Percentiles rank a stretch among this genome's conserved stretches.
phyloP scores from a whole-genome alignment of 2,888 invertebrate genomes.

The Petrophora chlorosata region DNA sequence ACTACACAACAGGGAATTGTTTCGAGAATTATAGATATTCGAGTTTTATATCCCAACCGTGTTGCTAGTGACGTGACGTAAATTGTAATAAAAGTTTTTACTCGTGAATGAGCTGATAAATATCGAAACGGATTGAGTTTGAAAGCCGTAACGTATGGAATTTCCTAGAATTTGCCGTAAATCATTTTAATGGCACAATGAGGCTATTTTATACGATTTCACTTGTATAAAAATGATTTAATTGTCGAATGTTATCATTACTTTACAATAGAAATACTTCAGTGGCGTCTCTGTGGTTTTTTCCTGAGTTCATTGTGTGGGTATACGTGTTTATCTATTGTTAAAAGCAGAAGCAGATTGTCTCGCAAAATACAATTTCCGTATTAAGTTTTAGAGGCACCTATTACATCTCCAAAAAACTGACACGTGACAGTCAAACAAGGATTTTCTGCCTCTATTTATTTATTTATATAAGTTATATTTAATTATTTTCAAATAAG shows the following conservation, averaged over 20 bases:
- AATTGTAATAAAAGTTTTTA: constrained; percentile 24
- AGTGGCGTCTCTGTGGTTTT: neutral
- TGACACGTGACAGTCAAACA: no score
- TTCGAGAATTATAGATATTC: no score
- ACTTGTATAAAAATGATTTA: constrained; percentile 17
- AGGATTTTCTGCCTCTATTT: no score
- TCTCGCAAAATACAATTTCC: no score
- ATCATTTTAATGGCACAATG: constrained; percentile 20
- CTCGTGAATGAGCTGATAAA: constrained; percentile 34
- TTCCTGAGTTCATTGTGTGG: no score
- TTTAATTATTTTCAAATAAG: no score
- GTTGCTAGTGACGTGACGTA: constrained; percentile 17
- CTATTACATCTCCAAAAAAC: no score
- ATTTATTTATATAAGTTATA: no score
- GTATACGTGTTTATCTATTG: no score
- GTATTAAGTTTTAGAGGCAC: no score
- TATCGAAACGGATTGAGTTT: constrained; percentile 21
- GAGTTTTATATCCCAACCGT: constrained; percentile 21
- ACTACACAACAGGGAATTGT: no score
- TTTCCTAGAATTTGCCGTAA: constrained; percentile 16
- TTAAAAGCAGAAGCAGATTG: neutral
- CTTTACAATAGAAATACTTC: constrained; percentile 1
- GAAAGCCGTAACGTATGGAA: constrained; percentile 13
- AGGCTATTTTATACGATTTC: constrained; percentile 12
- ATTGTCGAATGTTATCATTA: constrained; percentile 5